These are phyloP conservation scores for Dascillus cervinus DNA, from an alignment of 2,888 invertebrate genomes.

Conservation along the genomic window DNA sequence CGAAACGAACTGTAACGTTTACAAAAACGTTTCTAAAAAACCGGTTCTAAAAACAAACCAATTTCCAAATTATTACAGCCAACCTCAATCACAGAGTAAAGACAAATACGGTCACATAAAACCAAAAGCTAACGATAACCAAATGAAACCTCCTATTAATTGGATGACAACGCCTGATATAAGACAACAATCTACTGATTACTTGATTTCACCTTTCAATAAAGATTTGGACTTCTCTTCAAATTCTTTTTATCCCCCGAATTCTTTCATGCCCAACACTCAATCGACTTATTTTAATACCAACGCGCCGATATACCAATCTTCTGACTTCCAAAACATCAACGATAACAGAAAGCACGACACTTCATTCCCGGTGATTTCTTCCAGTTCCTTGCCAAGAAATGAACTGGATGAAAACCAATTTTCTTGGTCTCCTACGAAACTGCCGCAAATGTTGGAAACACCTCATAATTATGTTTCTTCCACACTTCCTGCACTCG, in stretches of 20 bases:
- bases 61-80: constrained; percentile 10
- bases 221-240: constrained; percentile 32
- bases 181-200: constrained; percentile 37
- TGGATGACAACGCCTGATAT: constrained; percentile 56
- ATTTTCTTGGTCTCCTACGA: constrained; percentile 52
- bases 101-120: not conserved
- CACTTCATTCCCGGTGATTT: constrained; percentile 18
- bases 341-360: constrained; percentile 25
- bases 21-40: no score
- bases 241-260: constrained; percentile 25
- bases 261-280: constrained; percentile 21
- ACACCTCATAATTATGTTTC: constrained; percentile 41
- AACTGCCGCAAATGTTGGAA: constrained; percentile 41
- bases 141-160: constrained; percentile 47
- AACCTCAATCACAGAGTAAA: constrained; percentile 8
- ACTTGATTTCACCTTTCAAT: constrained; percentile 40
- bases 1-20: no score
- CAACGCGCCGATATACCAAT: constrained; percentile 21
- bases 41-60: no score
- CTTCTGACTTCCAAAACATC: constrained; percentile 21
- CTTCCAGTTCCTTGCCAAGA: constrained; percentile 27
- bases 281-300: constrained; percentile 28
- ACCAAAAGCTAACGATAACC: constrained; percentile 12
- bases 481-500: constrained; percentile 52
- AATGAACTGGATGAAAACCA: constrained; percentile 41